Conservation (phyloP, 2,888 invertebrate species). For the Andrena flavipes region DNA sequence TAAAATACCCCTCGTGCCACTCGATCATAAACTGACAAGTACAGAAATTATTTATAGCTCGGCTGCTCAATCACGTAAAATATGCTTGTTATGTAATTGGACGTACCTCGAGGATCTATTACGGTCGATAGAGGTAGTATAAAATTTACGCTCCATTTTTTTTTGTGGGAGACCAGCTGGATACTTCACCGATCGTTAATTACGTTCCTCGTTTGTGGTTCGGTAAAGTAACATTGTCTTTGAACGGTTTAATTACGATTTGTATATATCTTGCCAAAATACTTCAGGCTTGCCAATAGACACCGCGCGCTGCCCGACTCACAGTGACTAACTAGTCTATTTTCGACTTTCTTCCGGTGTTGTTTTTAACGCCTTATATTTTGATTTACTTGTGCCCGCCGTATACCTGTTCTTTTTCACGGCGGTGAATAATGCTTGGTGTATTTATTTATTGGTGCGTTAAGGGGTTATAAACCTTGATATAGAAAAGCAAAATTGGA, state of each 20-base stretch:
- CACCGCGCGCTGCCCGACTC: conserved; percentile 28
- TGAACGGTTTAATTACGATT: conserved; percentile 48
- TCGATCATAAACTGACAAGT: not conserved
- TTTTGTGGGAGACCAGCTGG: not conserved
- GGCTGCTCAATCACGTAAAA: not conserved
- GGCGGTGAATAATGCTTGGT: not conserved
- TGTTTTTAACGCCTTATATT: conserved; percentile 58
- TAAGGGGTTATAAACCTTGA: not conserved
- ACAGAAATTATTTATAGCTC: not conserved
- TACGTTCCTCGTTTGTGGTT: not conserved
- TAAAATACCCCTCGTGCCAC: not conserved
- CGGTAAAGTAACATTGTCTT: conserved; percentile 21
- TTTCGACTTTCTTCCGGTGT: conserved; percentile 59
- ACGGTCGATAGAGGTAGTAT: not conserved
- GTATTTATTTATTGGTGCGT: not conserved
- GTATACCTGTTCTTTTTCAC: conserved; percentile 9
- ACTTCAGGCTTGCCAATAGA: conserved; percentile 56
- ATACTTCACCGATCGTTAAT: not conserved
- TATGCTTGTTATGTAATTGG: conserved; percentile 27
- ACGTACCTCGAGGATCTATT: not conserved
- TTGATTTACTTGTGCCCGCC: conserved; percentile 39
- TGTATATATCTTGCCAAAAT: conserved; percentile 58
- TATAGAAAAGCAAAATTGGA: not conserved
- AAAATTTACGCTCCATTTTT: not conserved
- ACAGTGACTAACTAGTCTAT: conserved; percentile 58